Evolutionary conservation across 2,888 invertebrate species (phyloP), one percentile per base, ranked within the genome.

Genomic region (Itoplectis maculator): DNA sequence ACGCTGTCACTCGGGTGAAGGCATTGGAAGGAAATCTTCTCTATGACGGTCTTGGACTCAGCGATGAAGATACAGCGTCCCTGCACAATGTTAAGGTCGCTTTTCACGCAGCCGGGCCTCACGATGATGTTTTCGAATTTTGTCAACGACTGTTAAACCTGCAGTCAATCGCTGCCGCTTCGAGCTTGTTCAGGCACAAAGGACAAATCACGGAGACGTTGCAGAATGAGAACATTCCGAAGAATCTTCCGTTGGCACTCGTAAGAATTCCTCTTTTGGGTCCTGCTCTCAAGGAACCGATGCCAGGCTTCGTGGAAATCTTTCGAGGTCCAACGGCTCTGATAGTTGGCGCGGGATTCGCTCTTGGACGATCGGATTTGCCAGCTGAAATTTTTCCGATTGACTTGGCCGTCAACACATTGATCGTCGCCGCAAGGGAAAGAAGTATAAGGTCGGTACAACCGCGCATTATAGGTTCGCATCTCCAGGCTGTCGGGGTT

Each of bases 371-470:
- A 0, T 15, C 85, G 4, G 79, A 88, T 2, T 61, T 88, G 2
- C 88, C 85, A 0, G 91, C 88, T 11, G 87, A 91, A 84, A 80
- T 92, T 42, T 81, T 87, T 45, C 91, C 91, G 3, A 77, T 88
- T 63, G 91, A 92, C 65, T 15, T 89, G 1, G 88, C 88, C 13
- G 88, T 84, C 9, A 91, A 92, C 68, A 87, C 88, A 13, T 70
- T 92, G 54, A 87, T 92, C 68, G 84, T 76, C 8, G 85, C 87
- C n/a, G 91, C 90, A 9, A 89, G 91, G 90, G 88, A 90, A 54
- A 76, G 87, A 42, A 87, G 82, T 18, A 79, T 75, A 47, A 85
- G 85, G 91, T 89, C 63, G 78, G 88, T 86, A n/a, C 35, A 23
- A 1, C 49, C n/a, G 37, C 20, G 5, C 18, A 13, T 29, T 54